A percentile compares a stretch with the other conserved stretches of the same genome.
phyloP scores from a whole-genome alignment of 2,888 invertebrate species.

The Microplitis manilae region DNA sequence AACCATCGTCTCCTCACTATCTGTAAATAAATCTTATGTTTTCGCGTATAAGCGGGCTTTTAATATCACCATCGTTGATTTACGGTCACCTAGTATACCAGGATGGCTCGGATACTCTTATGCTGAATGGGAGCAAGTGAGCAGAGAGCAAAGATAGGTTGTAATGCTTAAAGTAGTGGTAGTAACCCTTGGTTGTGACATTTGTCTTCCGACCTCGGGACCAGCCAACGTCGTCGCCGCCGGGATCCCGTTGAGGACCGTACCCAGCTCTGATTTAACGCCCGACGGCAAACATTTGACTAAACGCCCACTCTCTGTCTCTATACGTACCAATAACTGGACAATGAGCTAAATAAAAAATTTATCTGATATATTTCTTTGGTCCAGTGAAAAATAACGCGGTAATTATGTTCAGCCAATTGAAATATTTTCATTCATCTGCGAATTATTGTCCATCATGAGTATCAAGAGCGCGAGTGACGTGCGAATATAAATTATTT shows the following conservation, averaged over 20 bases:
- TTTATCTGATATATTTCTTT: neutral
- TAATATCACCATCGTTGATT: conserved; percentile 70
- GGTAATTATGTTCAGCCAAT: no score
- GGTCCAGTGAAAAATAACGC: neutral
- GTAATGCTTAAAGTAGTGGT: neutral
- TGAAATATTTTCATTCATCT: no score
- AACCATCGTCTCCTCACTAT: conserved; percentile 41
- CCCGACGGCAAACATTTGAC: conserved; percentile 56
- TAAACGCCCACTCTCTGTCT: conserved; percentile 51
- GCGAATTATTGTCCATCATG: no score
- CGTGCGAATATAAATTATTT: neutral
- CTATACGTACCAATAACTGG: conserved; percentile 15
- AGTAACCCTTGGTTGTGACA: conserved; percentile 53
- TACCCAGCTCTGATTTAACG: conserved; percentile 57
- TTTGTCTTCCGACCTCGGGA: conserved; percentile 58
- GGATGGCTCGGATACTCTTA: conserved; percentile 60
- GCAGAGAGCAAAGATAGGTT: conserved; percentile 31
- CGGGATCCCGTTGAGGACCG: conserved; percentile 48
- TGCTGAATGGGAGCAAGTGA: conserved; percentile 39
- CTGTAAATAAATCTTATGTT: conserved; percentile 69
- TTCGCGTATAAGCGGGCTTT: conserved; percentile 71
- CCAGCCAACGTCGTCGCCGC: conserved; percentile 42
- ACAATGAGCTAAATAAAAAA: neutral
- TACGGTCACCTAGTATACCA: conserved; percentile 58
- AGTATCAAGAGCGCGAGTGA: neutral